Evolutionary conservation across 2,888 invertebrate species (phyloP).

Genomic region (Kuschelorhynchus macadamiae): DNA sequence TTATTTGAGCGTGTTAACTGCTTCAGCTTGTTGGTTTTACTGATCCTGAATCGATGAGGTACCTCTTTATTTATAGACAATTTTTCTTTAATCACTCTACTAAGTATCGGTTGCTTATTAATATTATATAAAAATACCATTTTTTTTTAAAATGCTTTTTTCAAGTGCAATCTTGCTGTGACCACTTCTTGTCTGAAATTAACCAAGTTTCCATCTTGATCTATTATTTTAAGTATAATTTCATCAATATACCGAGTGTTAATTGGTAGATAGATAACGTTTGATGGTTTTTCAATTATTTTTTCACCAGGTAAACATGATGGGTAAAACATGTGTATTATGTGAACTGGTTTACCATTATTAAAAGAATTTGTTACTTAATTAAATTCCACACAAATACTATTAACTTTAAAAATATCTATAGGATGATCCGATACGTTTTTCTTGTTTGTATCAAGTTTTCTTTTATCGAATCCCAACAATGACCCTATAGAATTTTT

Average conservation of each 20-base stretch:
- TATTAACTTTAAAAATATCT: not conserved
- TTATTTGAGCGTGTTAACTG: conserved; percentile 33
- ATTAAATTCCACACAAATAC: conserved; percentile 3
- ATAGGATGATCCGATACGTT: not conserved
- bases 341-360: conserved; percentile 37
- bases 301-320: conserved; percentile 61
- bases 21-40: not conserved
- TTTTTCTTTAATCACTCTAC: not conserved
- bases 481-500: not conserved
- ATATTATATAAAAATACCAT: conserved; percentile 22
- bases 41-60: not conserved
- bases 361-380: conserved; percentile 14
- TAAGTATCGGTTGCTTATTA: not conserved
- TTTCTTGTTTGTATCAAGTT: not conserved
- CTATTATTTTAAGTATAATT: conserved; percentile 57
- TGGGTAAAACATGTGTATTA: conserved; percentile 56
- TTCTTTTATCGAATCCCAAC: conserved; percentile 2
- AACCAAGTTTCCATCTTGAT: conserved; percentile 59
- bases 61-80: not conserved
- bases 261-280: conserved; percentile 62
- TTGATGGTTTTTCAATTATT: conserved; percentile 60
- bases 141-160: not conserved
- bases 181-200: conserved; percentile 61
- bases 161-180: conserved; percentile 53
- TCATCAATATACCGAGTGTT: conserved; percentile 55